Evolutionary conservation across 2,797 vertebrate genomes (phyloP), one percentile per base, ranked within the genome.

Genomic region (Molossus alvarezi): DNA sequence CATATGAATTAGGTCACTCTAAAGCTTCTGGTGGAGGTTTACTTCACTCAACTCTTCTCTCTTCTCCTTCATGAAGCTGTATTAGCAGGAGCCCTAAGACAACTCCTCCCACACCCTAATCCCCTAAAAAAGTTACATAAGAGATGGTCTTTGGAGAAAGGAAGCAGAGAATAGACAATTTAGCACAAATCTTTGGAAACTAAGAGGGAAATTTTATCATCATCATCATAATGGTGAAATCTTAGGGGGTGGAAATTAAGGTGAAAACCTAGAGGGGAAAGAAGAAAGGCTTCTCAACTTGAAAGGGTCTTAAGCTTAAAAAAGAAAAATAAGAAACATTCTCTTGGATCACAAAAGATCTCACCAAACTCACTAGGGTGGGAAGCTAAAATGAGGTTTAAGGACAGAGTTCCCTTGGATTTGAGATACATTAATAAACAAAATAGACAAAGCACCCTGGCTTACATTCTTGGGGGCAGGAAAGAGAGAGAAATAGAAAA

Each of bases 281-380:
- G 83, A 91, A 51, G 33, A 55, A 29, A 88, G 25, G 7, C 29
- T 72, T 75, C 65, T 94, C 8, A 73, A 83, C 53, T 65, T 65
- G 25, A n/a, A 92, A 96, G 94, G 23, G 9, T 7, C 60, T 53
- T 87, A 84, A 75, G 4, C 7, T 55, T 48, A 53, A 76, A 84
- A 45, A 89, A 80, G 65, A 15, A 75, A 83, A 21, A 65, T 25
- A 73, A 51, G n/a, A 84, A 81, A 88, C 13, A 79, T 51, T 81
- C 57, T 89, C 29, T 67, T 1, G 57, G 13, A 88, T 79, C 27
- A 94, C 41, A 89, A 90, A 96, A 73, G 48, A 89, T 77, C 11
- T 94, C 57, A 83, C 27, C 15, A 69, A 48, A 90, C 27, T 83
- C 12, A 79, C 12, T 41, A 87, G 25, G 6, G 23, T 58, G 11